Evolutionary conservation across 2,888 invertebrate species (phyloP).

Genomic region (Andricus curvator): DNA sequence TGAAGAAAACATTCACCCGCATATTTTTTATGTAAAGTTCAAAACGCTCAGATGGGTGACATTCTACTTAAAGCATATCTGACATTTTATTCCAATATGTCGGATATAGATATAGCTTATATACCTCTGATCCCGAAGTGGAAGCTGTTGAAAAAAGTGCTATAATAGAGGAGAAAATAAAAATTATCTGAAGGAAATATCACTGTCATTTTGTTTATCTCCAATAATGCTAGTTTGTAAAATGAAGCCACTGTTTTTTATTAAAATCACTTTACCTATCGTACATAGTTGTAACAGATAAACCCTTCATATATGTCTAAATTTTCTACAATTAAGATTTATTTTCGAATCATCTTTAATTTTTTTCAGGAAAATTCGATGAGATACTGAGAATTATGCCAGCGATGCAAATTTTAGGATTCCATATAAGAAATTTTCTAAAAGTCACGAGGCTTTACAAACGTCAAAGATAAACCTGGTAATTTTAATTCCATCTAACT

Average conservation of each 20-base stretch:
- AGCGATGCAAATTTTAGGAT: background rate
- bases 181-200: background rate
- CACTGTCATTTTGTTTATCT: background rate
- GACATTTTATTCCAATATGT: background rate
- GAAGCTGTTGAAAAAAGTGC: background rate
- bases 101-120: no score
- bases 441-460: background rate
- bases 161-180: background rate
- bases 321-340: background rate
- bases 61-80: no score
- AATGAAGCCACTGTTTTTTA: background rate
- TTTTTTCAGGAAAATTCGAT: background rate
- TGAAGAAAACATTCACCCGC: no score
- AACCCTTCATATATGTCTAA: background rate
- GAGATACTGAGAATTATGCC: background rate
- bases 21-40: no score
- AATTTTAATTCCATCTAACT: background rate
- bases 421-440: background rate
- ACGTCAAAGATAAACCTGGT: background rate
- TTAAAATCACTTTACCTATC: background rate
- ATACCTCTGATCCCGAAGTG: background rate
- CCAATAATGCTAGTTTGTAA: background rate
- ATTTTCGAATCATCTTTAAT: background rate
- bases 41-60: no score
- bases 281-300: rapidly evolving